Evolutionary conservation across 2,888 invertebrate species (phyloP), one percentile per base, ranked within the genome.

Genomic region (Cerastis rubricosa): DNA sequence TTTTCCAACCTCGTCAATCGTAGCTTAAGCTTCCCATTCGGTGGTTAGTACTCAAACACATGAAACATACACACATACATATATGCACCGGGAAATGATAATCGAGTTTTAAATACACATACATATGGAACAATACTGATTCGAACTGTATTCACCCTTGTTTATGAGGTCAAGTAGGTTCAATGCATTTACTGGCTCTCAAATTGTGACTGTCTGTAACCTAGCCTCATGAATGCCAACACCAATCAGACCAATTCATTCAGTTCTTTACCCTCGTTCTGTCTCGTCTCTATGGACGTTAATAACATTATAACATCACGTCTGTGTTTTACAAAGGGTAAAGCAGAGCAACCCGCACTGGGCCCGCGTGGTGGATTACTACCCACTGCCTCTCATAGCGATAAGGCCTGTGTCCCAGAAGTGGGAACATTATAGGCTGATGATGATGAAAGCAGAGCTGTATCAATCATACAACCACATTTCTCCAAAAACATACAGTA

Each of bases 111-210:
- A 22, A 43, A 68, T 45, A 51, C 17, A 22, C 49, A 68, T 45
- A 51, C 17, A 22, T 22, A 17, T 45, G 45, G 3, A 25, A 51
- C 14, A 54, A 45, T 25, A n/a, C 43, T 9, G 25, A 17, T 3
- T 22, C 45, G n/a, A 63, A 14, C 40, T 6, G 49, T 22, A 51
- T 22, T 80, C 72, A 80, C 80, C 61, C 29, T 40, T 40, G 29
- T 43, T 72, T 19, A 63, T 64, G 51, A 22, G 80, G 80, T 78
- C 25, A 72, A 78, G n/a, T 54, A 64, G 80, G 63, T 54, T 78
- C 47, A 72, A 80, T 72, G n/a, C 40, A 80, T 80, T 77, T 49
- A 76, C 71, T 61, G 57, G 49, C 25, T 61, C 43, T 78, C 35
- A 71, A 76, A 61, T 71, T 61, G 59, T 43, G 25, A 17, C 25